Evolutionary conservation across 2,113 vertebrate genomes (phyloP), one percentile per base, ranked within the genome.

Genomic region (Percopsis transmontana): DNA sequence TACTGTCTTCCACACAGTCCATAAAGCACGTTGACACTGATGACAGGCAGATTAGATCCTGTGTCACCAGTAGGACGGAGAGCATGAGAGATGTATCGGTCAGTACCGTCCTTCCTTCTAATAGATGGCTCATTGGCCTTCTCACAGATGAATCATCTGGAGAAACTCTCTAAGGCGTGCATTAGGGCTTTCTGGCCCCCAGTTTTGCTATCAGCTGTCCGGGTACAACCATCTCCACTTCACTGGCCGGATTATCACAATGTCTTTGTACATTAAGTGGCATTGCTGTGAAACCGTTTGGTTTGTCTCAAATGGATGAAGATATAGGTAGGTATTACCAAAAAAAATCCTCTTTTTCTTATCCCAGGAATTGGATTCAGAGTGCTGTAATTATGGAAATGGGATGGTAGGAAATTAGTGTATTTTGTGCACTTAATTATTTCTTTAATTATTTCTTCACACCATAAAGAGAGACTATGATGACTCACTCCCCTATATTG

Each of bases 141-240:
- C 66, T 68, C 53, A 23, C 66, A 59, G 68, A 74, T 65, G 62
- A 76, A 68, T 70, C 77, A 77, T 60, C 63, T 54, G 56, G 24
- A 54, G 65, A 74, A 79, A 79, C 74, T 40, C 24, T 56, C 68
- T 24, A 8, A 0, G 66, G 27, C 8, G 8, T 75, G 62, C 66
- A 86, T 0, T 83, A 27, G 88, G 63, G 63, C 83, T 71, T 69
- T 85, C 88, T 65, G 27, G 27, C 27, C 8, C 86, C 58, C 66
- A 89, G 18, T 45, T 90, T 72, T 74, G 86, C 54, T 85, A 87
- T 64, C 90, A 93, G 63, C 86, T 86, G 58, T 50, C 91, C 61
- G 60, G 66, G 70, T 74, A 63, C 73, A 52, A 55, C 39, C 38
- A 41, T 55, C 9, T 41, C 15, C 1, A 44, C 65, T 72, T 70